Base-by-base conservation (phyloP, 2,113 vertebrate species). In the Anolis sagrei region DNA sequence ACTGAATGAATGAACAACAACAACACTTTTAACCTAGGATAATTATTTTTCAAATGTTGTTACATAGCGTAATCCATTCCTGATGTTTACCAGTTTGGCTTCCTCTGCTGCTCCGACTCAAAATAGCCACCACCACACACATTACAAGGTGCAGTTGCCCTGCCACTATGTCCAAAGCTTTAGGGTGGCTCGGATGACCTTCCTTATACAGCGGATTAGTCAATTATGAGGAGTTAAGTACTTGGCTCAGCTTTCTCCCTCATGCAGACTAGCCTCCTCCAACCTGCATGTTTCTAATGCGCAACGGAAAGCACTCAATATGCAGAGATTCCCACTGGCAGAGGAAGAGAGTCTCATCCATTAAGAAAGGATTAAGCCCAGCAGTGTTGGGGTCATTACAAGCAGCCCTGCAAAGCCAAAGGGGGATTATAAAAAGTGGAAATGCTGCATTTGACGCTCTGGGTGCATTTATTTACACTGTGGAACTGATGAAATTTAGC, bases 101-200 rank as follows among this genome's bases (percentile, higher is more conserved):
- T 74, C 36, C 25, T 73, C 23, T 23, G 18, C 54, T 14, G 13
- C 13, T 58, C 18, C 3, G 54, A 58, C 54, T 16, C 13, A 16
- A 14, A 58, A 14, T 79, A 16, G 25, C 16, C 7, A 16, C 64
- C 39, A 10, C 32, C 7, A 18, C 16, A 39, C 16, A 58, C 13
- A 7, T 58, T 23, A 73, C 49, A 48, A 16, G 5, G 9, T 51
- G 27, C 48, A n/a, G 11, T 2, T 29, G 64, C 2, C 69, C 34
- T 0, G 36, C 3, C 51, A 34, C 79, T 58, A 13, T 58, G 54
- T 88, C 79, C 84, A 58, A 44, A 77, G 0, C 72, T 16, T 5
- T 66, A 18, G 48, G 11, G 76, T 51, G 83, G 88, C 66, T 70
- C 70, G 34, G 80, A n/a, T 78, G 69, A 32, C 4, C 25, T 73